Evolutionary conservation across 2,113 vertebrate genomes (phyloP), one percentile per base, ranked within the genome.

Genomic region (Ascaphus truei): DNA sequence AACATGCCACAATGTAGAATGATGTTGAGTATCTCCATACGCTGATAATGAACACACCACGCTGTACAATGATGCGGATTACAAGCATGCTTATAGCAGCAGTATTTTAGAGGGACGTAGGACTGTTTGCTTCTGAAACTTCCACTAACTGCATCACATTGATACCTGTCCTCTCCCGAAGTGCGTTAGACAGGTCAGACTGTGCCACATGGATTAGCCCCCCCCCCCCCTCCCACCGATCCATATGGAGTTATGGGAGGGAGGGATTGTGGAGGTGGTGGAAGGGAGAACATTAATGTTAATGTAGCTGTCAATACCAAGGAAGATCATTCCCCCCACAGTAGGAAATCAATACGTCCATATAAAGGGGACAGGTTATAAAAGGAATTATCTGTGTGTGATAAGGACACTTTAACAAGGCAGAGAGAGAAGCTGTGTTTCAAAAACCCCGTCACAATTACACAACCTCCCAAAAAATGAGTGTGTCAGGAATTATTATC

Each of bases 301-400:
- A 61, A 71, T 71, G 67, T 23, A 71, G 47, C 45, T 61, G 67
- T 71, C 67, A 31, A 71, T 71, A 71, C 11, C 37, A 33, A 71
- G 56, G 67, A 41, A 71, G 33, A 71, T 3, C 12, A 43, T 18
- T 57, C 67, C 47, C 66, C 57, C 58, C 25, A 7, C 56, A 29
- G 56, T 22, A 20, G 25, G 10, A 39, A 58, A 71, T 71, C 67
- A 71, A 71, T 71, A 71, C 4, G 25, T 52, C 57, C 31, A 71
- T 71, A 51, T 57, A 57, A 51, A 71, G 67, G 66, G 67, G 57
- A 61, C 51, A 57, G 57, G 33, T 41, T 61, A 71, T 58, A 36
- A 41, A 41, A 59, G 47, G 67, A 57, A 71, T 71, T 71, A 71
- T 71, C 67, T 52, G 16, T 23, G 25, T 34, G 51, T 71, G 56